A percentile compares a stretch with the other conserved stretches of the same genome.
Evolutionary conservation across 2,797 vertebrate species (phyloP).

Genomic region (Ctenosaura bakeri): DNA sequence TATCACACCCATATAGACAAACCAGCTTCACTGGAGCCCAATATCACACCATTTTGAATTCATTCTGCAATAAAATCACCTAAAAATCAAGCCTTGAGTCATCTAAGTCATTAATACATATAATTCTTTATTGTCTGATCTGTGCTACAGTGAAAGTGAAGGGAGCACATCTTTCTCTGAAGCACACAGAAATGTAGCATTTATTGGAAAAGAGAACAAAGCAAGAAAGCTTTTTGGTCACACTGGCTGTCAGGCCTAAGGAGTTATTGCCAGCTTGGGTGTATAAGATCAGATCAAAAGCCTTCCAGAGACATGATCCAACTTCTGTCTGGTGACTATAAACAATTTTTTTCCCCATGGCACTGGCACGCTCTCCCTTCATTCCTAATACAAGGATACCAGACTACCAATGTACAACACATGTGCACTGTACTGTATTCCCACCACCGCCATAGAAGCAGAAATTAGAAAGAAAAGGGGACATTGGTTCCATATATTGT

Average conservation of each 20-base stretch:
- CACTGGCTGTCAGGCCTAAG: neutral
- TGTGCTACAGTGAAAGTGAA: neutral
- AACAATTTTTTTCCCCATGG: neutral
- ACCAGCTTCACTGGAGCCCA: neutral
- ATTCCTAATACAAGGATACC: neutral
- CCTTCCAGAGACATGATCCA: neutral
- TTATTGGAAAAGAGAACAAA: neutral
- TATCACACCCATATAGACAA: too few species aligned
- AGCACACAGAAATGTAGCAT: neutral
- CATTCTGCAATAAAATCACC: neutral
- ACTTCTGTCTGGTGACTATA: neutral
- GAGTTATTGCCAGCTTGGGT: neutral
- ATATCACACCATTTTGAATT: neutral
- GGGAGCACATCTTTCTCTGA: neutral
- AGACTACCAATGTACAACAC: neutral
- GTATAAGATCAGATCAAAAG: neutral
- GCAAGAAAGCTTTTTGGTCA: neutral
- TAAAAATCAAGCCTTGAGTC: neutral
- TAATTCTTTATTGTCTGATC: neutral
- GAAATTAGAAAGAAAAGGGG: neutral
- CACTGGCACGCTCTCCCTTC: neutral
- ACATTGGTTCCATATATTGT: neutral
- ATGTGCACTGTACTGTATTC: neutral
- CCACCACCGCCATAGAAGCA: neutral
- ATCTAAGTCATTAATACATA: neutral